A percentile compares a stretch with the other conserved stretches of the same genome.
Evolutionary conservation across 2,113 vertebrate genomes (phyloP).

Genomic region (Chauna torquata): DNA sequence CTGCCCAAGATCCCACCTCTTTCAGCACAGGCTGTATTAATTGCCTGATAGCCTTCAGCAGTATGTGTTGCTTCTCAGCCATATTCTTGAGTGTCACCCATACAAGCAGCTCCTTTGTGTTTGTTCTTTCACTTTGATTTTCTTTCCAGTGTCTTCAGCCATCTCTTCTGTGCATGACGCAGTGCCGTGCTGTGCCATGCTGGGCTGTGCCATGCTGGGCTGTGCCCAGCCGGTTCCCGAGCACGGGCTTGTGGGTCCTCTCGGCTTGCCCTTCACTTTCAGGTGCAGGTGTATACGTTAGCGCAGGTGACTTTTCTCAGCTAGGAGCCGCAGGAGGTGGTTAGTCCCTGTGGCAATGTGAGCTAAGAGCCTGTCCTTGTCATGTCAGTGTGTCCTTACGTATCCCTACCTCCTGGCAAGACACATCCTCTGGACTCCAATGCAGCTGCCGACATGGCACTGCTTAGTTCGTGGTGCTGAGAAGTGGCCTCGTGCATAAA

Average conservation of each 20-base stretch:
- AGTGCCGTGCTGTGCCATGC: rapidly evolving
- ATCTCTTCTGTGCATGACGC: neutral
- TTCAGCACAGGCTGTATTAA: rapidly evolving
- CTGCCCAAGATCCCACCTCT: neutral
- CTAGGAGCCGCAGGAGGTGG: rapidly evolving
- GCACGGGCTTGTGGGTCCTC: neutral
- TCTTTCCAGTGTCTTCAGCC: neutral
- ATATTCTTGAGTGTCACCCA: neutral
- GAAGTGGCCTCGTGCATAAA: too few relatives aligned
- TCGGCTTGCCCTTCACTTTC: neutral
- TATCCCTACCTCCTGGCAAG: neutral
- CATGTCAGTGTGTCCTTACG: too few relatives aligned
- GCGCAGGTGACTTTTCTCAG: neutral
- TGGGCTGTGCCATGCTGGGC: too few relatives aligned
- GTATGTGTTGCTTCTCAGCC: rapidly evolving
- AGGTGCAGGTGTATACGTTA: neutral
- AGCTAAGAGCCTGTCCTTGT: too few relatives aligned
- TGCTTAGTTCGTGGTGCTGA: too few relatives aligned
- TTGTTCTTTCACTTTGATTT: rapidly evolving
- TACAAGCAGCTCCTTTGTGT: rapidly evolving
- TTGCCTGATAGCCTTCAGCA: neutral
- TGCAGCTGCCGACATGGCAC: too few relatives aligned
- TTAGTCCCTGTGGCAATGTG: neutral
- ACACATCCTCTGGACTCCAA: neutral
- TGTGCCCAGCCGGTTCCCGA: rapidly evolving